Evolutionary conservation across 2,113 vertebrate species (phyloP).

Genomic region (Petaurus breviceps): DNA sequence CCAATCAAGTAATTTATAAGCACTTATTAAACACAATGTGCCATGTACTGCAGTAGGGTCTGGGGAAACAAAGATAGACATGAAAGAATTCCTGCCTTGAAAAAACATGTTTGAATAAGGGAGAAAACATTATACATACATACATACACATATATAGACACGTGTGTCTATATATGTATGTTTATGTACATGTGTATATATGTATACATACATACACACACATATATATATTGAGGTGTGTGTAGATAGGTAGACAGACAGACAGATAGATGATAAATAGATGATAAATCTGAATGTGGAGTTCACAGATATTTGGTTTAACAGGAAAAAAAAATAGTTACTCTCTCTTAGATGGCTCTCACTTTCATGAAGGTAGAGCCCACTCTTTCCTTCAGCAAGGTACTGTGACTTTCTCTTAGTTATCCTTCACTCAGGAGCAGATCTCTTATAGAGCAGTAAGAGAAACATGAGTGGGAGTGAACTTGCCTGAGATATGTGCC

Average conservation of each 20-base stretch:
- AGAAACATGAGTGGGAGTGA: not conserved
- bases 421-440: not conserved
- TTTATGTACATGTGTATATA: no score
- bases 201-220: no score
- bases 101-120: not conserved
- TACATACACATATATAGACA: no score
- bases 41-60: not conserved
- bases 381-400: not conserved
- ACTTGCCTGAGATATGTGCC: not conserved
- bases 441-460: not conserved
- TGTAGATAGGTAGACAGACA: not conserved
- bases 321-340: not conserved
- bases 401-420: not conserved
- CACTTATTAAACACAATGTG: not conserved
- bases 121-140: not conserved
- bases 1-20: not conserved
- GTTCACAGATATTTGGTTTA: not conserved
- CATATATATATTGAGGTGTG: no score
- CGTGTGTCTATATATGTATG: no score
- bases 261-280: not conserved
- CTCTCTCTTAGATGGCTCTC: not conserved
- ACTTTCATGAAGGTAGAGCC: not conserved
- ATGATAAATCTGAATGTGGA: not conserved
- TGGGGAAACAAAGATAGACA: not conserved
- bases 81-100: not conserved